Percentiles rank a stretch among this genome's conserved stretches.
Conservation (phyloP, 2,888 invertebrate species). For the Vanessa cardui region DNA sequence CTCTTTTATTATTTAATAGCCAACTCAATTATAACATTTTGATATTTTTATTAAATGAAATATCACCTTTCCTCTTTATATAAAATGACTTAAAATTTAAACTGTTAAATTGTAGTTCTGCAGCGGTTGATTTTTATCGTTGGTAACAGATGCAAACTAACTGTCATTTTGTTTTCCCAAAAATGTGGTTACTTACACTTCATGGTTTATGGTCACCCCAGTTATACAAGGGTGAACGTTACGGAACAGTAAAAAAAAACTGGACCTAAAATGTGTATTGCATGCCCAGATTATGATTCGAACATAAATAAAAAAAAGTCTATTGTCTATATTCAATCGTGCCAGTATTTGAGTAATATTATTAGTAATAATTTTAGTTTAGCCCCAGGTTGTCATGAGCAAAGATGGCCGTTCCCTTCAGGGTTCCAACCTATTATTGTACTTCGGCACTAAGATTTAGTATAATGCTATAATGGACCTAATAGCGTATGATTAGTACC, state of each 20-base stretch:
- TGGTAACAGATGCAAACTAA: not conserved
- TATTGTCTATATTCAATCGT: not conserved
- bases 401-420: constrained; percentile 46
- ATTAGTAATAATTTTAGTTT: constrained; percentile 54
- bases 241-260: too few relatives aligned
- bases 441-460: constrained; percentile 20
- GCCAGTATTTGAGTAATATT: constrained; percentile 40
- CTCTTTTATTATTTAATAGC: not conserved
- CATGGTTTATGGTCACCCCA: constrained; percentile 26
- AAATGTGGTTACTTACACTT: constrained; percentile 8
- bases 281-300: not conserved
- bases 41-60: not conserved
- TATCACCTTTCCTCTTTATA: too few relatives aligned
- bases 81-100: too few relatives aligned
- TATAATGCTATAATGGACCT: constrained; percentile 36
- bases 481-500: constrained; percentile 38
- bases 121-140: not conserved
- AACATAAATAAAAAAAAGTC: not conserved
- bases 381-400: constrained; percentile 62
- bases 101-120: too few relatives aligned
- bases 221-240: constrained; percentile 6
- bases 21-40: not conserved
- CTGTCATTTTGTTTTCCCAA: too few relatives aligned
- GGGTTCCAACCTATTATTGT: constrained; percentile 32
- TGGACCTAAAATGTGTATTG: too few relatives aligned